Percentiles rank a stretch among this genome's conserved stretches.
phyloP scores from a whole-genome alignment of 2,797 vertebrate genomes.

The Potorous gilbertii region DNA sequence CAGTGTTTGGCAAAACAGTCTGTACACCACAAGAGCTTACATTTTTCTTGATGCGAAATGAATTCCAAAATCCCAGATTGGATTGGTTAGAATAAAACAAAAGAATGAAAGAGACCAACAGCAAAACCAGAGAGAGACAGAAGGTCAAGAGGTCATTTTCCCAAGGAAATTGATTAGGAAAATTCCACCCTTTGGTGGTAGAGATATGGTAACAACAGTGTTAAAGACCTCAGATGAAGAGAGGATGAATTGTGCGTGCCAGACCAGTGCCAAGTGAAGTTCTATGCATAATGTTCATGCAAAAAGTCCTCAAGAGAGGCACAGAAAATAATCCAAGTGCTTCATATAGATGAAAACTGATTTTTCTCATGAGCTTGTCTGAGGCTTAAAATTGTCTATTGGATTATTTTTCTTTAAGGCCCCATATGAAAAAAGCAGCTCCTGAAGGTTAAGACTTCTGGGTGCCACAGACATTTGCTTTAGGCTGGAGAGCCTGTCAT shows the following conservation, averaged over 20 bases:
- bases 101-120: not conserved
- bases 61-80: not conserved
- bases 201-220: not conserved
- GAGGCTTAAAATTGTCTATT: slow-evolving; percentile 63
- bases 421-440: not conserved
- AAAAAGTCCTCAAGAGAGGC: slow-evolving; percentile 36
- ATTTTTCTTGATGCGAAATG: not conserved
- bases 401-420: slow-evolving; percentile 56
- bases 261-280: not conserved
- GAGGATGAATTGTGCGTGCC: not conserved
- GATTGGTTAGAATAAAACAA: not conserved
- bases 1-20: not conserved
- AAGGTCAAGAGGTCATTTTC: not conserved
- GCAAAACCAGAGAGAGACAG: not conserved
- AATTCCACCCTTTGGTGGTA: not conserved
- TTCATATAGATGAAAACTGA: slow-evolving; percentile 36
- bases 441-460: slow-evolving; percentile 46
- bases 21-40: not conserved
- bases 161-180: not conserved
- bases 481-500: slow-evolving; percentile 50
- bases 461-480: slow-evolving; percentile 28
- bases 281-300: not conserved
- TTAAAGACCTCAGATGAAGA: not conserved
- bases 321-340: slow-evolving; percentile 28
- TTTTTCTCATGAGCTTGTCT: slow-evolving; percentile 62